A percentile compares a stretch with the other conserved stretches of the same genome.
phyloP scores from a whole-genome alignment of 2,113 vertebrate genomes.

The Physeter macrocephalus region DNA sequence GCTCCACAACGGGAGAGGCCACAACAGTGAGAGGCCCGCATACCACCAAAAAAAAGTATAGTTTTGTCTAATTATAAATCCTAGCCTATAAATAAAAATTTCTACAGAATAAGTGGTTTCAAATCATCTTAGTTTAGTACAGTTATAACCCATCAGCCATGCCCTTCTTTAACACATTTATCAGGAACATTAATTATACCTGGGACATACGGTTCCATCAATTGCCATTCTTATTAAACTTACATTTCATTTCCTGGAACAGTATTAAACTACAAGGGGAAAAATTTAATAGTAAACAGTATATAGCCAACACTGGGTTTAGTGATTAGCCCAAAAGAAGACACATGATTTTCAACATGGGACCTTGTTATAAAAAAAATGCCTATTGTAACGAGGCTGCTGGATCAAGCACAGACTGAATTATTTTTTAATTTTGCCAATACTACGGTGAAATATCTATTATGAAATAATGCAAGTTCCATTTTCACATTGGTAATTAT shows the following conservation, averaged over 20 bases:
- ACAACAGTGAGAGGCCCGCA: too few species aligned
- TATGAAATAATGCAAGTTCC: constrained; percentile 28
- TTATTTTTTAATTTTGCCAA: background rate
- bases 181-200: constrained; percentile 35
- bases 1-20: too few species aligned
- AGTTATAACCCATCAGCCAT: background rate
- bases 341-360: background rate
- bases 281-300: constrained; percentile 54
- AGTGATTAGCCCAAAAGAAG: constrained; percentile 25
- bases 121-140: background rate
- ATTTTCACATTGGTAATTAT: background rate
- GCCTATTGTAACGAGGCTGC: background rate
- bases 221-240: constrained; percentile 57
- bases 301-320: background rate
- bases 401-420: background rate
- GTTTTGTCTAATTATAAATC: background rate
- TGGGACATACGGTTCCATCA: constrained; percentile 11
- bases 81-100: background rate
- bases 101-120: background rate
- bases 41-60: too few species aligned
- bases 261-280: constrained; percentile 46
- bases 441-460: constrained; percentile 2
- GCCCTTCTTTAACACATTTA: background rate
- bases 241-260: constrained; percentile 64
- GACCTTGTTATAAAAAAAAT: background rate